Base-by-base conservation (phyloP, 2,888 invertebrate genomes). In the Epinotia nisella region DNA sequence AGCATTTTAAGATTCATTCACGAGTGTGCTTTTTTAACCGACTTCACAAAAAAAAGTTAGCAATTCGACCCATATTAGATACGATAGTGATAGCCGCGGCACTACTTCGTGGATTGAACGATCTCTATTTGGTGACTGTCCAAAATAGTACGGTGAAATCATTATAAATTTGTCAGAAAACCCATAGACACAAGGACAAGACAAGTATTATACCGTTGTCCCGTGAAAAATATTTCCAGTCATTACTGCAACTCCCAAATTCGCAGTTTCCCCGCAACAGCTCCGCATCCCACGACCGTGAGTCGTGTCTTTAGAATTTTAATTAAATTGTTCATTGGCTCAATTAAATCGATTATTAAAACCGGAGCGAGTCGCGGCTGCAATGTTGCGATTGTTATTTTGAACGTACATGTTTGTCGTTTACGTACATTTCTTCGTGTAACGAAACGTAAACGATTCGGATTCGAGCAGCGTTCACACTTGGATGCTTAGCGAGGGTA, bases 271-370 rank as follows among this genome's bases (percentile, higher is more conserved):
- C 72, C 83, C 68, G 78, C 76, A 77, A 76, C 87, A 78, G 81
- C 80, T 81, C 80, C 83, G 79, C 84, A 85, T 83, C 86, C 84
- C 82, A 79, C 82, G 81, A 81, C 79, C 79, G 81, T 82, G 79
- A 81, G 80, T 79, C 82, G 82, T 86, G 86, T 89, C 91, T 90
- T 91, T 83, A 90, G 90, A 90, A 91, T 90, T 90, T 91, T 91
- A 91, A 91, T 91, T 90, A 91, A 90, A 90, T 89, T 89, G 89
- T 88, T 90, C 90, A 90, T 90, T 91, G 90, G 90, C 90, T 90
- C 88, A 89, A 90, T 90, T 88, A 90, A 87, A 90, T 89, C 88
- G 90, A 89, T 90, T 88, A 89, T 88, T 87, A 86, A 86, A 87
- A 85, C 80, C 78, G 78, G 71, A 66, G 70, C 75, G 71, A 49